Conservation (phyloP, 2,888 invertebrate genomes). For the Melinopterus prodromus region DNA sequence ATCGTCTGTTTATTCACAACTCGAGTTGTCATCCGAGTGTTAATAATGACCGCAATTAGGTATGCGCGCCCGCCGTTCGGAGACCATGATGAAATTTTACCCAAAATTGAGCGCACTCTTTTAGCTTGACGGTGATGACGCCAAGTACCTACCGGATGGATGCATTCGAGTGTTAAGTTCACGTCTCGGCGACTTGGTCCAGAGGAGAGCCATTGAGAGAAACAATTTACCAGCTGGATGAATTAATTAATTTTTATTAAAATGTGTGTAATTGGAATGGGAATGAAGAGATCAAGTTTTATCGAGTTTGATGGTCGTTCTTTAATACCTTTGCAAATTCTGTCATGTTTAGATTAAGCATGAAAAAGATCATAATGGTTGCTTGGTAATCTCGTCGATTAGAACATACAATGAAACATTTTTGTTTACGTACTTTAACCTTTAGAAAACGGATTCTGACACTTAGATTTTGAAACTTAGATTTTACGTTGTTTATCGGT, state of each 20-base stretch:
- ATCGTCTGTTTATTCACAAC: background rate
- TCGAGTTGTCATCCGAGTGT: background rate
- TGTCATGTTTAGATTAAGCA: too few species aligned
- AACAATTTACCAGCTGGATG: background rate
- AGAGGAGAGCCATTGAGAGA: background rate
- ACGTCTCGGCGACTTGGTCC: background rate
- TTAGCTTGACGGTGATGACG: background rate
- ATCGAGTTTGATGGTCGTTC: background rate
- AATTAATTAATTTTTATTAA: background rate
- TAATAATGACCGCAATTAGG: background rate
- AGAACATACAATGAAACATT: too few species aligned
- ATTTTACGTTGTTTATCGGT: too few species aligned
- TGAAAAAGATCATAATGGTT: too few species aligned
- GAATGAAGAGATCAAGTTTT: background rate
- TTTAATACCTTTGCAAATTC: background rate
- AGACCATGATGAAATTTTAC: background rate
- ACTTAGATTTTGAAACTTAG: too few species aligned
- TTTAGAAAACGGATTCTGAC: too few species aligned
- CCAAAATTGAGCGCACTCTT: background rate
- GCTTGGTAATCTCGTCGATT: too few species aligned
- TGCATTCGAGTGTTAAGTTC: background rate
- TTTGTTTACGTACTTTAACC: too few species aligned
- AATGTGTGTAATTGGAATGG: background rate
- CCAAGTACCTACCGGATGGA: background rate
- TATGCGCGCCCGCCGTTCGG: background rate